Conservation (phyloP, 2,888 invertebrate species). For the Drosophila emarginata region DNA sequence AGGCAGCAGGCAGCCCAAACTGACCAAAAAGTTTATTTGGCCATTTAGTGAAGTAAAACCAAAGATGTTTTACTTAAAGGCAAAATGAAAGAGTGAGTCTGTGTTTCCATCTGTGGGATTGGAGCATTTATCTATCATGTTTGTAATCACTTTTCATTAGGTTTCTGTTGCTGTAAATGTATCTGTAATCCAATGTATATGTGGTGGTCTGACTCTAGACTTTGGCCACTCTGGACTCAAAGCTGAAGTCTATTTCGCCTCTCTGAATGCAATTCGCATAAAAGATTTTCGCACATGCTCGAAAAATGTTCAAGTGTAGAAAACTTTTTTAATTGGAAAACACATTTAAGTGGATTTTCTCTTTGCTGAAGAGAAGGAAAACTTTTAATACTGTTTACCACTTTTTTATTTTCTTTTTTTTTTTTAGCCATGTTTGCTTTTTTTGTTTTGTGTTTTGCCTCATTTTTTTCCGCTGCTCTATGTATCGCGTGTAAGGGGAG, state of each 20-base stretch:
- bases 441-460: conserved; percentile 29
- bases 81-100: conserved; percentile 5
- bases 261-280: conserved; percentile 72
- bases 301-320: conserved; percentile 73
- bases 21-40: conserved; percentile 76
- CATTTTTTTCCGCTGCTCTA: neutral
- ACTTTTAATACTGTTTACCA: conserved; percentile 70
- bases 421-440: neutral
- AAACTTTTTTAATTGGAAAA: conserved; percentile 77
- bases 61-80: conserved; percentile 70
- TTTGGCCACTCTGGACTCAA: neutral
- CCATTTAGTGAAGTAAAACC: conserved; percentile 69
- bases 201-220: conserved; percentile 19
- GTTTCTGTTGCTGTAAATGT: conserved; percentile 61
- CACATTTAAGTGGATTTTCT: conserved; percentile 77
- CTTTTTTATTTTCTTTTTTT: neutral
- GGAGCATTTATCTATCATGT: conserved; percentile 75
- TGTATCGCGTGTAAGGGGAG: conserved; percentile 62
- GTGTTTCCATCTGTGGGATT: conserved; percentile 14
- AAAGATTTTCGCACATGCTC: conserved; percentile 78
- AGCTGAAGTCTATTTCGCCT: neutral
- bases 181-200: neutral
- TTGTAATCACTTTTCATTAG: conserved; percentile 78
- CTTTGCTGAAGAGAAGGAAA: conserved; percentile 34
- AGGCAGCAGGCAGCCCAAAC: conserved; percentile 30